A percentile compares a stretch with the other conserved stretches of the same genome.
Evolutionary conservation across 1,140 invertebrate species (phyloP).

Genomic region (Vanessa atalanta): DNA sequence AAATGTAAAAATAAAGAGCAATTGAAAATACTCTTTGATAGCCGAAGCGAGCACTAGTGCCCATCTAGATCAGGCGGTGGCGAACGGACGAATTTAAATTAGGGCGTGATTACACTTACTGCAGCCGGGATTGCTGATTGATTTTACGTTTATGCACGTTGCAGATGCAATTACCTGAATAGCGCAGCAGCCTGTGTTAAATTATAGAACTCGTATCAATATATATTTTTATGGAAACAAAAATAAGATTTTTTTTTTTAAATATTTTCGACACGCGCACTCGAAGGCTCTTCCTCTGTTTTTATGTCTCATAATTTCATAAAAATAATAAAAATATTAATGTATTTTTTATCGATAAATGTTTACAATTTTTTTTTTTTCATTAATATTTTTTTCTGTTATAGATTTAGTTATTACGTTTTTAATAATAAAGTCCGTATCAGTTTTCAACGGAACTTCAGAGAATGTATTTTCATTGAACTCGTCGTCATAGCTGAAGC

Average conservation of each 20-base stretch:
- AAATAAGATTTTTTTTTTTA: background rate
- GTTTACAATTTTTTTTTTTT: no score
- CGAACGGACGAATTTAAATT: slow-evolving; percentile 34
- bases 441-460: no score
- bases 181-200: slow-evolving; percentile 12
- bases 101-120: slow-evolving; percentile 37
- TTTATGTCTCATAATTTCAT: background rate
- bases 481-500: no score
- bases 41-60: slow-evolving; percentile 23
- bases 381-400: no score
- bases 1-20: slow-evolving; percentile 23
- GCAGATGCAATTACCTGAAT: slow-evolving; percentile 24
- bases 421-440: no score
- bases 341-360: background rate
- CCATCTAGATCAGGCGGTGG: slow-evolving; percentile 19
- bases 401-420: no score
- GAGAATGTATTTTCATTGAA: no score
- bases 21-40: slow-evolving; percentile 26
- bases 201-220: slow-evolving; percentile 8
- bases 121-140: slow-evolving; percentile 30
- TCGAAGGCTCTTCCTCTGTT: background rate
- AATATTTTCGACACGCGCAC: background rate
- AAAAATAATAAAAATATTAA: background rate
- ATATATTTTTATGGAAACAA: background rate
- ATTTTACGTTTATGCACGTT: slow-evolving; percentile 34